phyloP scores from a whole-genome alignment of 2,888 invertebrate species.

The Noctua pronuba region DNA sequence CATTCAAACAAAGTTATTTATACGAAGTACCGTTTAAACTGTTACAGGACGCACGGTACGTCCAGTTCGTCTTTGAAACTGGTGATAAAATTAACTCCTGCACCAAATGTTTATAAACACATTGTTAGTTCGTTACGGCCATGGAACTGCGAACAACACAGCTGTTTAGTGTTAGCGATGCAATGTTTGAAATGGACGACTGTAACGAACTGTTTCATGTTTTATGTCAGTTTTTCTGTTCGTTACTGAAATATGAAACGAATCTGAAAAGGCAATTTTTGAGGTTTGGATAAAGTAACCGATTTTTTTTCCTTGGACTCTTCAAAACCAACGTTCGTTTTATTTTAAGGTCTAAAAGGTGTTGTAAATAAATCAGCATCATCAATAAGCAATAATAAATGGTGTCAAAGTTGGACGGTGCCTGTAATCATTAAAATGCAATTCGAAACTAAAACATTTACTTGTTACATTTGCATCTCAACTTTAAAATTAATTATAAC shows the following conservation, averaged over 20 bases:
- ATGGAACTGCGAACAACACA: constrained; percentile 17
- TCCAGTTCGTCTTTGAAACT: constrained; percentile 50
- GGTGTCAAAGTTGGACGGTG: neutral
- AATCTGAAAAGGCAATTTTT: neutral
- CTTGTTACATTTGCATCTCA: constrained; percentile 1
- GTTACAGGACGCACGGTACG: neutral
- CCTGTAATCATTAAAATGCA: neutral
- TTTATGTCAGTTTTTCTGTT: constrained; percentile 13
- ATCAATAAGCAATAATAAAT: neutral
- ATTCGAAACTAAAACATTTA: neutral
- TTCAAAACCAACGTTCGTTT: neutral
- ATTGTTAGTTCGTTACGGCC: constrained; percentile 37
- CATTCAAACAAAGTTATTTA: constrained; percentile 35
- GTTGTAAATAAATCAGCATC: too few relatives aligned
- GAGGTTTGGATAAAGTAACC: neutral
- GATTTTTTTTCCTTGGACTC: neutral
- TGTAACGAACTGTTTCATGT: constrained; percentile 23
- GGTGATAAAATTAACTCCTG: constrained; percentile 52
- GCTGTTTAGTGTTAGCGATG: constrained; percentile 32
- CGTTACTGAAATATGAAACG: neutral
- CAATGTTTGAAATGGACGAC: constrained; percentile 17
- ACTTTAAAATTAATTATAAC: neutral
- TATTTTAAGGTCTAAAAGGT: too few relatives aligned
- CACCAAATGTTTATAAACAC: constrained; percentile 58
- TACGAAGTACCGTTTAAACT: constrained; percentile 23